Evolutionary conservation across 2,797 vertebrate species (phyloP), one percentile per base, ranked within the genome.

Genomic region (Ambastaia sidthimunki): DNA sequence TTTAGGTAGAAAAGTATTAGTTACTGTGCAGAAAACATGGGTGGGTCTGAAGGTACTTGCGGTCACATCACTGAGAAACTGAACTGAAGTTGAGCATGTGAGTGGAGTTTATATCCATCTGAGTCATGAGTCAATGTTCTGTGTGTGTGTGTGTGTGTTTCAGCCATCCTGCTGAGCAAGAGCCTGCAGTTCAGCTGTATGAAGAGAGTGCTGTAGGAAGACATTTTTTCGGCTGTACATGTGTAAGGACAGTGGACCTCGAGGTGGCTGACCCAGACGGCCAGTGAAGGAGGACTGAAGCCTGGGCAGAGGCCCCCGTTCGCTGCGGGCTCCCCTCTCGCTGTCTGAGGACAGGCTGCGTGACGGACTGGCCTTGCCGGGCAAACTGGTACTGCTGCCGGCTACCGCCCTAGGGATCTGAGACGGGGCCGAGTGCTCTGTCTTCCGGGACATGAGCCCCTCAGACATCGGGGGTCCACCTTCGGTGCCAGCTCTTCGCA

Each of bases 211-310:
- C 73, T 98, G 95, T 76, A 98, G 95, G 85, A 98, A 98, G 90
- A 98, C 96, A 23, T 98, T 97, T 89, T 98, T 97, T 63, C 96
- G 96, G 88, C 95, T 97, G 91, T 97, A 97, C 91, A 94, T 97
- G 78, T 98, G 96, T 90, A 98, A 91, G 25, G 97, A 98, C 82
- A 98, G 93, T 1, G 96, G 97, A 68, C 96, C 96, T 79, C 97
- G 92, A 0, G 96, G 96, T 1, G 97, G 97, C 67, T 98, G 96
- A n/a, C 97, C 97, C 0, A 97, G 92, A 9, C 96, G 96, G n/a
- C 97, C 96, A 0, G 94, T 93, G 81, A 98, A 98, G 19, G 94
- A 86, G 83, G 92, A 84, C 86, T 92, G 91, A 66, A 93, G 95
- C 4, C 91, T 90, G 48, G 92, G 88, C 18, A 87, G 85, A 60